Percentiles rank a stretch among this genome's conserved stretches.
These are phyloP conservation scores for Urocitellus parryii DNA, from an alignment of 2,113 vertebrate species.

Conservation along the genomic window DNA sequence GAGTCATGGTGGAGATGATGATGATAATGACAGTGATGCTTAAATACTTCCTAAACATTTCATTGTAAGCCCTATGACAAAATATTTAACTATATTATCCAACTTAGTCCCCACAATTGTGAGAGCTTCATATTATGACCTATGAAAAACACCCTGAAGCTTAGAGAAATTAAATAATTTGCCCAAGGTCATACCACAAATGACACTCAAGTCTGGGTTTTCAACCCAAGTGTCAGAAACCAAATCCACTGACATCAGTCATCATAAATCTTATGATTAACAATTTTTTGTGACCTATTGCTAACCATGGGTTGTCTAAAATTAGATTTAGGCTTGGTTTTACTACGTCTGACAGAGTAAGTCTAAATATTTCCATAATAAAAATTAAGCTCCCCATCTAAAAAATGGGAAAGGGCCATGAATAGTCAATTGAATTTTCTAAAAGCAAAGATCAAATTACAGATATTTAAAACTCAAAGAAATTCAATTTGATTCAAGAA, in stretches of 20 bases:
- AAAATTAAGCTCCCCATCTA: constrained; percentile 5
- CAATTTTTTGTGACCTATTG: background rate
- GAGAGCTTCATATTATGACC: background rate
- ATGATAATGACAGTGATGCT: background rate
- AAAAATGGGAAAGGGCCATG: background rate
- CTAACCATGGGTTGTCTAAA: background rate
- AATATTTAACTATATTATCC: background rate
- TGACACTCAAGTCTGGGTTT: background rate
- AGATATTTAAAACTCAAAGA: background rate
- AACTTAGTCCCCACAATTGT: background rate
- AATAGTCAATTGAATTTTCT: background rate
- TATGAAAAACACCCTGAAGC: background rate
- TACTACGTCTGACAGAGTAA: background rate
- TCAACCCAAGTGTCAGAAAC: background rate
- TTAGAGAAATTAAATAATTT: background rate
- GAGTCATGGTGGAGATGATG: background rate
- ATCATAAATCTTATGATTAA: background rate
- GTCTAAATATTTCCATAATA: constrained; percentile 12
- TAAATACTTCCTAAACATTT: background rate
- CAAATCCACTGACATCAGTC: background rate
- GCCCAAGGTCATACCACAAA: background rate
- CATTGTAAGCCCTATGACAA: background rate
- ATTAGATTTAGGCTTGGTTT: constrained; percentile 22
- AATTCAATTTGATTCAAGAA: constrained; percentile 13
- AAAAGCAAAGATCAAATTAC: constrained; percentile 7